These are phyloP conservation scores for Aphidoletes aphidimyza DNA, from an alignment of 2,888 invertebrate species.

Conservation along the genomic window DNA sequence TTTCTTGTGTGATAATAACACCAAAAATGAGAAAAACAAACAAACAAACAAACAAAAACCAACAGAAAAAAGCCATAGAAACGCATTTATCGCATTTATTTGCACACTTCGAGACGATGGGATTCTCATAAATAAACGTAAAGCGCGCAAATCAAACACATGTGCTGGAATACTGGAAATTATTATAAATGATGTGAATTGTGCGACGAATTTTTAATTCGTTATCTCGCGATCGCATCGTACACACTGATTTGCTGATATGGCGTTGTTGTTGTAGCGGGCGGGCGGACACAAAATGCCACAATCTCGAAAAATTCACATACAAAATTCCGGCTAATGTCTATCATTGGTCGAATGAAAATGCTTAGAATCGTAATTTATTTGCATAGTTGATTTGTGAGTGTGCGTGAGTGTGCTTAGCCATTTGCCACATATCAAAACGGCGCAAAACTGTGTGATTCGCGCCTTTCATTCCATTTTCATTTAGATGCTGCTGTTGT, in stretches of 20 bases:
- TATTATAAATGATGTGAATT: conserved; percentile 39
- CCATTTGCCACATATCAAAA: neutral
- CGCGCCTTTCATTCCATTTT: conserved; percentile 15
- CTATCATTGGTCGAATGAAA: conserved; percentile 47
- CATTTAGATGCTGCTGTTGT: conserved; percentile 12
- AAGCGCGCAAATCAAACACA: neutral
- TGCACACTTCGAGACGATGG: conserved; percentile 13
- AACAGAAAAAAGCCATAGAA: too few relatives aligned
- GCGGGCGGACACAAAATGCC: too few relatives aligned
- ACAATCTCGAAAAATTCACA: neutral
- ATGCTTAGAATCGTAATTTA: conserved; percentile 40
- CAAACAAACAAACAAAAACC: too few relatives aligned
- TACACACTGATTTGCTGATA: conserved; percentile 30
- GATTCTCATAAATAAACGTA: neutral
- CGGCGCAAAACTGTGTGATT: conserved; percentile 24
- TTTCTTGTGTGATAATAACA: neutral
- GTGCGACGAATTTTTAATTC: conserved; percentile 54
- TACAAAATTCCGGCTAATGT: conserved; percentile 11
- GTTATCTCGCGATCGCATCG: conserved; percentile 37
- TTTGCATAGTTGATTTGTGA: conserved; percentile 5
- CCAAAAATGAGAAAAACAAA: too few relatives aligned
- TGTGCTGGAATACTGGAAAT: conserved; percentile 40
- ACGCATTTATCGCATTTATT: conserved; percentile 41
- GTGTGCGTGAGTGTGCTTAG: neutral
- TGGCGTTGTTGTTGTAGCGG: neutral